Base-by-base conservation (phyloP, 2,797 vertebrate species). In the Mastacembelus armatus region DNA sequence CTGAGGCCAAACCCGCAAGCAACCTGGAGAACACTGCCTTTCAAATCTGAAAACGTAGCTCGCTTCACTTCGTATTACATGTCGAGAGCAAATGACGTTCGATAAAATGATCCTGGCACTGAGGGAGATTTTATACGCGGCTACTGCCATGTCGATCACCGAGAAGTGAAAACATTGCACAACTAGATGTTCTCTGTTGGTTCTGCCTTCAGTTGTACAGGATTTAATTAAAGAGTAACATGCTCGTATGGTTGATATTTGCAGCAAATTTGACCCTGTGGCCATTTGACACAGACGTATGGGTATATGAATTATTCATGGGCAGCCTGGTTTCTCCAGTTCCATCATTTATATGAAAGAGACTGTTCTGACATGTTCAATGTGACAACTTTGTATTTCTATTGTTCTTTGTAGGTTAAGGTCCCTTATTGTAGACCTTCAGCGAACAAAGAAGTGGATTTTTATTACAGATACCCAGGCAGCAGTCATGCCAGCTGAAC, bases 1-100 rank as follows among this genome's bases (percentile, higher is more conserved):
- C 50, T 30, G 56, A n/a, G 75, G 88, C 90, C 91, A 94, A 94
- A 94, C 82, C 86, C 86, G 33, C 85, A 81, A 84, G 81, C 65
- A 88, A 87, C 62, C 39, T 33, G 65, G 65, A 69, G 62, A 92
- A 66, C 69, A 83, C 79, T 47, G 85, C 79, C 74, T 57, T 30
- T 84, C 71, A 89, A 85, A 88, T 76, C 86, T 86, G 85, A 92
- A 72, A 85, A 57, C 84, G 83, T 79, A 77, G 85, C 78, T 76
- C 27, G 66, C 10, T 58, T 48, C 74, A 87, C 70, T 86, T 92
- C 78, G 80, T 86, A 91, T 85, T 83, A 92, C 71, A 71, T 68
- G 84, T 76, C 88, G 33, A 58, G 35, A 78, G 67, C 14, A 78
- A 77, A 83, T 59, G 30, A 56, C 60, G 54, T 73, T 73, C 43